Conservation (phyloP, 2,113 vertebrate genomes). For the Takifugu bimaculatus region DNA sequence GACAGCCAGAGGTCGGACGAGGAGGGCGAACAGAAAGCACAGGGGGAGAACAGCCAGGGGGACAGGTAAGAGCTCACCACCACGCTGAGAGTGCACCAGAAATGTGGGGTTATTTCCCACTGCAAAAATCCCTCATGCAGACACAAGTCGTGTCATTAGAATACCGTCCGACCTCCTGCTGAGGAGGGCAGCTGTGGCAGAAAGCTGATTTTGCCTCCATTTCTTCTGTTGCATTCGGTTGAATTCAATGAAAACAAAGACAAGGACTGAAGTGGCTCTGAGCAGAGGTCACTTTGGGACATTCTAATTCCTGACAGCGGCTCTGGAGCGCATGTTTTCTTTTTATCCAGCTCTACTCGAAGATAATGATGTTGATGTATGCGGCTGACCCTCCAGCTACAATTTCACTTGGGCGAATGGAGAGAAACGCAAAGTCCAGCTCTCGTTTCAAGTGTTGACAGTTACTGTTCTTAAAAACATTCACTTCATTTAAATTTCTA, state of each 20-base stretch:
- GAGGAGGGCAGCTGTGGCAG: conserved; percentile 45
- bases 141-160: conserved; percentile 28
- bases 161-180: conserved; percentile 23
- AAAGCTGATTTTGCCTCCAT: conserved; percentile 28
- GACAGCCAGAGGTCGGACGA: conserved; percentile 93
- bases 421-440: not conserved
- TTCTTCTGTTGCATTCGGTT: conserved; percentile 34
- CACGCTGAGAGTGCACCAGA: not conserved
- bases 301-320: conserved; percentile 26
- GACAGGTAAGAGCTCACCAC: conserved; percentile 53
- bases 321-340: conserved; percentile 36
- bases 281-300: conserved; percentile 29
- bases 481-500: too few relatives aligned
- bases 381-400: conserved; percentile 24
- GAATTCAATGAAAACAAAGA: conserved; percentile 19
- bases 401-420: conserved; percentile 1
- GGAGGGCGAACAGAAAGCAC: conserved; percentile 84
- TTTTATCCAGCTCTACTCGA: conserved; percentile 24
- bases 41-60: conserved; percentile 82
- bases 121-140: not conserved
- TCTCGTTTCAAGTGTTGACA: not conserved
- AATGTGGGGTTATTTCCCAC: not conserved
- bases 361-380: conserved; percentile 23
- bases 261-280: conserved; percentile 1
- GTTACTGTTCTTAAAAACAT: not conserved